Conservation (phyloP, 2,888 invertebrate genomes). For the Amaurobius ferox region DNA sequence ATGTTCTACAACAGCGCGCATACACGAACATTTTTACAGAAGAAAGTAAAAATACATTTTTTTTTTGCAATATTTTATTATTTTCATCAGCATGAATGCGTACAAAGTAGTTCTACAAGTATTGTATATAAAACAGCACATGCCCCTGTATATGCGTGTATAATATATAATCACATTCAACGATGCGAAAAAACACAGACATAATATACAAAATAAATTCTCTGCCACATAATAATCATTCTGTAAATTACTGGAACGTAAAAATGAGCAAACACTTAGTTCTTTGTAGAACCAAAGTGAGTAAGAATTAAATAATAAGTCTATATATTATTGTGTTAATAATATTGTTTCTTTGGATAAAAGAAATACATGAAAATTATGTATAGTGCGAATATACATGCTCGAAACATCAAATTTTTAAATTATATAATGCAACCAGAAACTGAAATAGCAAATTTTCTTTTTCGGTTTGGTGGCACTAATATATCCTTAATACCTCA, state of each 20-base stretch:
- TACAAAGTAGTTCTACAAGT: conserved; percentile 65
- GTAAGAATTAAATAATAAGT: too few relatives aligned
- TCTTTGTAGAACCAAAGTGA: conserved; percentile 18
- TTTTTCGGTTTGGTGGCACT: too few relatives aligned
- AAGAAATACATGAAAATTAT: background rate
- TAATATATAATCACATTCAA: conserved; percentile 1
- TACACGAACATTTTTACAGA: too few relatives aligned
- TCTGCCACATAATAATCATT: conserved; percentile 11
- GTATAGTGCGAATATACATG: background rate
- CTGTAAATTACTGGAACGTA: conserved; percentile 24
- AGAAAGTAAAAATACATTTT: too few relatives aligned
- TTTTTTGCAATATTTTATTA: conserved; percentile 32
- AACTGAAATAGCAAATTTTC: too few relatives aligned
- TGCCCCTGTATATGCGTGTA: conserved; percentile 41
- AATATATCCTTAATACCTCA: too few relatives aligned
- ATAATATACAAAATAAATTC: conserved; percentile 66
- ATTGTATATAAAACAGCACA: conserved; percentile 67
- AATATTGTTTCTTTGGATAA: too few relatives aligned
- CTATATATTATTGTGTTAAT: too few relatives aligned
- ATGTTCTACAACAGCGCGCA: too few relatives aligned
- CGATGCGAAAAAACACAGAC: conserved; percentile 46
- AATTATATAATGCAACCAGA: too few relatives aligned
- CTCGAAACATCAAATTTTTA: background rate
- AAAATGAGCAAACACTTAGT: conserved; percentile 42
- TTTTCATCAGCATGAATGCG: conserved; percentile 39